Evolutionary conservation across 2,797 vertebrate species (phyloP), one percentile per base, ranked within the genome.

Genomic region (Peromyscus eremicus): DNA sequence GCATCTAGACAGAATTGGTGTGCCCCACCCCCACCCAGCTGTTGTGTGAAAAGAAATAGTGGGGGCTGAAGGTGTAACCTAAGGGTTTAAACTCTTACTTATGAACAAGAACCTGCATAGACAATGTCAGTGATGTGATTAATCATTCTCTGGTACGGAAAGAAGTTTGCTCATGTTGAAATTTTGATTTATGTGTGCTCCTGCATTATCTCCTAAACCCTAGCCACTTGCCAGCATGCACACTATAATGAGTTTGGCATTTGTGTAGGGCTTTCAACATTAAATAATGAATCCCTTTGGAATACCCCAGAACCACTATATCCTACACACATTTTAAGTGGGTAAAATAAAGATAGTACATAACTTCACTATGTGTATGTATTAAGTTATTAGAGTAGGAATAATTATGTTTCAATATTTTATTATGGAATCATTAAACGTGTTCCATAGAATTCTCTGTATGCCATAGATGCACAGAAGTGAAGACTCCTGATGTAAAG

Each of bases 201-300:
- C 97, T 94, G 95, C 84, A 81, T 84, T 97, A 91, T 70, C 82
- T 87, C 62, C 32, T 91, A 96, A 92, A 97, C 97, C 94, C 97
- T 96, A 97, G 95, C 92, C 94, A 94, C 97, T 97, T 97, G 95
- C 92, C 89, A 96, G 95, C 94, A 64, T 94, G 96, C 83, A 87
- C 94, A 83, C 76, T 90, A 62, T 98, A 98, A 98, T 98, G 98
- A 98, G 95, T 95, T 97, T 98, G 97, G 97, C 95, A 97, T 98
- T 98, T 97, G 96, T 98, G 96, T 95, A 87, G 95, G 93, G 94
- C 95, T 96, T 97, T 93, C 95, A 96, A 96, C 96, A 80, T 98
- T 97, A 97, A 97, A 96, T 97, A 96, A 97, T 91, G 94, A 97
- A 95, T 98, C 91, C 96, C 92, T 95, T 83, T 73, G 97, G 97